phyloP scores from a whole-genome alignment of 2,888 invertebrate species.

The Nemapogon koenigi region DNA sequence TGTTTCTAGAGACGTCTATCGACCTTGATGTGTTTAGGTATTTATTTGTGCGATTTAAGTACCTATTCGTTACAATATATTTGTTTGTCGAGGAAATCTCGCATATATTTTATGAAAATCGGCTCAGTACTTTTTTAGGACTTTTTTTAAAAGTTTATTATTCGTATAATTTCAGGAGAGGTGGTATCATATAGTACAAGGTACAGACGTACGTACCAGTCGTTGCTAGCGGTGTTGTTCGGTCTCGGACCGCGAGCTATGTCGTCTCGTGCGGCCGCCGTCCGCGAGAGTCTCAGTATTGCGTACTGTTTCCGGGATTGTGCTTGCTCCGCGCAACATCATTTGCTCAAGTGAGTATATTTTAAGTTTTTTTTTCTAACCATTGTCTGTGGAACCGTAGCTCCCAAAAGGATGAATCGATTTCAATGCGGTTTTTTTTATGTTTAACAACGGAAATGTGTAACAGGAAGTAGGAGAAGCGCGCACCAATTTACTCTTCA shows the following conservation, averaged over 20 bases:
- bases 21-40: too few species aligned
- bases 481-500: too few species aligned
- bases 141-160: background rate
- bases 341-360: slow-evolving; percentile 52
- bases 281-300: slow-evolving; percentile 80
- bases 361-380: slow-evolving; percentile 2
- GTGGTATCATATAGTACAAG: slow-evolving; percentile 80
- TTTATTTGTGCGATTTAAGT: too few species aligned
- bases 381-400: too few species aligned
- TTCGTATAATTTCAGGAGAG: slow-evolving; percentile 41
- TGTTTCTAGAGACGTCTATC: too few species aligned
- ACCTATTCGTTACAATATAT: too few species aligned
- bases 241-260: slow-evolving; percentile 64
- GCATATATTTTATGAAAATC: background rate
- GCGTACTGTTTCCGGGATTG: slow-evolving; percentile 88
- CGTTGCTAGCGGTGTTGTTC: slow-evolving; percentile 80
- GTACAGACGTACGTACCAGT: slow-evolving; percentile 90
- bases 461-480: too few species aligned
- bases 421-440: too few species aligned
- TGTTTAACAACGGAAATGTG: too few species aligned
- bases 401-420: too few species aligned
- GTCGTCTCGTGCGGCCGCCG: slow-evolving; percentile 68
- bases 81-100: background rate
- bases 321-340: slow-evolving; percentile 74
- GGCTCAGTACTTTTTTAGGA: too few species aligned